Base-by-base conservation (phyloP, 1,140 invertebrate genomes). In the Riptortus pedestris region DNA sequence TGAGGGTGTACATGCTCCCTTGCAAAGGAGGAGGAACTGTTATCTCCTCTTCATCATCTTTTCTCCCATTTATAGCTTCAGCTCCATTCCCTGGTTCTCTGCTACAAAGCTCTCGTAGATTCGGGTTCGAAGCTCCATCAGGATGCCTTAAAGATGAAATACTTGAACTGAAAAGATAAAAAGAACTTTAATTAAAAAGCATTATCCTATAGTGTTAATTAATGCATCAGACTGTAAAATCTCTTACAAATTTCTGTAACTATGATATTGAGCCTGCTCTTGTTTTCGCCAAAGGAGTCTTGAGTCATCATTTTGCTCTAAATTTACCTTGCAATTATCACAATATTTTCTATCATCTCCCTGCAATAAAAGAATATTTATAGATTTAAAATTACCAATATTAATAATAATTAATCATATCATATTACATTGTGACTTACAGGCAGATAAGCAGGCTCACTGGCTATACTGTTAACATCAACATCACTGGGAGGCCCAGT, bases 81-180 rank as follows among this genome's bases (percentile, higher is more conserved):
- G 82, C 82, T 0, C 86, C 85, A 67, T 85, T 88, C 4, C 85
- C 82, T 0, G 85, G 85, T 69, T 82, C 74, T 69, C 84, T 79
- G 72, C 80, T 80, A 64, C 68, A 59, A 22, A 58, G 29, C 24
- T 67, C 62, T 55, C 65, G 69, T 9, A 93, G 78, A 78, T 91
- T 91, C 12, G 91, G 89, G 81, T 93, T 91, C 3, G 91, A 94
- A 27, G 91, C 89, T 43, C 90, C 90, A 71, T 94, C 91, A 1
- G 90, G 90, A 76, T 92, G 89, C 69, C 87, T 79, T 14, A 91
- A 74, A 64, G 84, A 84, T 2, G 88, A 86, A 73, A 91, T 85
- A 68, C 85, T 83, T 67, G 74, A 70, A 28, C 66, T 70, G n/a
- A 18, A 65, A 57, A 33, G 20, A 48, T 14, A 38, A 33, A 43